These are phyloP conservation scores for Pygocentrus nattereri DNA, from an alignment of 2,797 vertebrate genomes.

Conservation along the genomic window DNA sequence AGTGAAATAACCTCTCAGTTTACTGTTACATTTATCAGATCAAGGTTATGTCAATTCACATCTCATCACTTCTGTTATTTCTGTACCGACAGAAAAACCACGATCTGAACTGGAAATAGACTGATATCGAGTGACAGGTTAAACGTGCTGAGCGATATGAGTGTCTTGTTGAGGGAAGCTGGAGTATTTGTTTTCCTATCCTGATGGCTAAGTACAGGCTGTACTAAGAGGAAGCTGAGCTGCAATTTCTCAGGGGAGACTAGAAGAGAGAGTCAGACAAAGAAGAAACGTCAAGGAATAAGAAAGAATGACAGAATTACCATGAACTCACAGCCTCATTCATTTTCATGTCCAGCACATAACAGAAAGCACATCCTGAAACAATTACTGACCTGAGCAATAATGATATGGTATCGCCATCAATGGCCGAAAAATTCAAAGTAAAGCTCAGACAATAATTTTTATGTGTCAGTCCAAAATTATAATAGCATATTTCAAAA, in stretches of 20 bases:
- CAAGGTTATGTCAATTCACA: background rate
- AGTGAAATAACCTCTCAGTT: background rate
- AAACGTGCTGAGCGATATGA: background rate
- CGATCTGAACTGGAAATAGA: constrained; percentile 3
- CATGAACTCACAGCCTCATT: background rate
- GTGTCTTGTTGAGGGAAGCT: background rate
- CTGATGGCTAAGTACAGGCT: constrained; percentile 13
- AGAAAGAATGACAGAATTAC: background rate
- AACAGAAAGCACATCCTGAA: background rate
- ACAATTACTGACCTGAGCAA: background rate
- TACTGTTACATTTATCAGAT: background rate
- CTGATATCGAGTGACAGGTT: background rate
- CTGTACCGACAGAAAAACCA: background rate
- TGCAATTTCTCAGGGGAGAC: background rate
- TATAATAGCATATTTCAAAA: background rate
- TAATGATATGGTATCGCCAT: background rate
- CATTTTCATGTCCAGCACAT: background rate
- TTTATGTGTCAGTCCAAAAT: background rate
- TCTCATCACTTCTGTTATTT: background rate
- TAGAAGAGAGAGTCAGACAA: background rate
- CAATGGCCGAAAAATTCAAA: background rate
- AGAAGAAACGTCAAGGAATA: constrained; percentile 12
- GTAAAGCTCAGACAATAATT: background rate
- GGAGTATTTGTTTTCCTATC: background rate
- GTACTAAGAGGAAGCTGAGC: constrained; percentile 1